These are phyloP conservation scores for Stenodema calcarata DNA, from an alignment of 2,888 invertebrate genomes.

Conservation along the genomic window DNA sequence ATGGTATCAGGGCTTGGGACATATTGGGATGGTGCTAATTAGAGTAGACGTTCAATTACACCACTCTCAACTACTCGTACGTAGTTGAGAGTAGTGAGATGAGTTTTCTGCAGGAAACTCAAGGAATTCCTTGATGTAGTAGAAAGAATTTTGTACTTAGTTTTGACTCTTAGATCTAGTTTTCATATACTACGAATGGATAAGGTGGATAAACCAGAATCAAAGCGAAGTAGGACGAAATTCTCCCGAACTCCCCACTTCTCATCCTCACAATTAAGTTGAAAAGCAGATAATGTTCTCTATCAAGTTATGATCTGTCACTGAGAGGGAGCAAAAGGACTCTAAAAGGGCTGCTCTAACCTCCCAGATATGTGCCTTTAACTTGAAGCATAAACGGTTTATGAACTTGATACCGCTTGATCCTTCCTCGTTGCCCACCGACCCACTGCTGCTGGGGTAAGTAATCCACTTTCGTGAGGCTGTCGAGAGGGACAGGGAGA, in stretches of 20 bases:
- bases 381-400: slow-evolving; percentile 35
- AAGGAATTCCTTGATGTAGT: too few species aligned
- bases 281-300: slow-evolving; percentile 27
- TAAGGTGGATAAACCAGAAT: too few species aligned
- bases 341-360: not conserved
- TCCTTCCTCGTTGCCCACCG: not conserved
- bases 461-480: slow-evolving; percentile 26
- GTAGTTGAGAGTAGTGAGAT: too few species aligned
- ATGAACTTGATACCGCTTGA: slow-evolving; percentile 37
- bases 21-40: too few species aligned
- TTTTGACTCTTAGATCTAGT: too few species aligned
- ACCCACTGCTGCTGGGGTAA: not conserved
- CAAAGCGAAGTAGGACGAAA: too few species aligned
- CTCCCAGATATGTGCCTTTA: slow-evolving; percentile 20
- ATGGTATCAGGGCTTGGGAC: too few species aligned
- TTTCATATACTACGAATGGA: not conserved
- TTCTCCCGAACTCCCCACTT: not conserved
- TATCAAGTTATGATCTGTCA: slow-evolving; percentile 27
- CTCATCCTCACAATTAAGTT: slow-evolving; percentile 16
- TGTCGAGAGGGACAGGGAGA: not conserved
- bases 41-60: too few species aligned
- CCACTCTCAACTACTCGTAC: too few species aligned
- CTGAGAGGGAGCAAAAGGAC: not conserved
- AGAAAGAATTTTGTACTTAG: too few species aligned
- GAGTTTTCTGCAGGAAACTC: too few species aligned